phyloP scores from a whole-genome alignment of 2,113 vertebrate species.

The Pedionomus torquatus region DNA sequence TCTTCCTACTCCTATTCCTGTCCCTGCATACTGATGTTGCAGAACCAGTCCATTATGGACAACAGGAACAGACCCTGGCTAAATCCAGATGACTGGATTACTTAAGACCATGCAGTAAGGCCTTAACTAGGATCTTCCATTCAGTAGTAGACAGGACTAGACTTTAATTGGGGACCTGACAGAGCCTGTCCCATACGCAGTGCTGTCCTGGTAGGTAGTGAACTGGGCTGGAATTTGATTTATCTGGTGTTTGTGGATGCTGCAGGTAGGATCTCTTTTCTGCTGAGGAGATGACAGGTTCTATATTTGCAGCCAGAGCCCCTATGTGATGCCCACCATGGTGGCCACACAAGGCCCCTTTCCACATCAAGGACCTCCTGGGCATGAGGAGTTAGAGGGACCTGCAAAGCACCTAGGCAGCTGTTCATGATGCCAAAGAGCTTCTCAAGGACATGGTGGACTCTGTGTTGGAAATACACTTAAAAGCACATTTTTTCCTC shows the following conservation, averaged over 20 bases:
- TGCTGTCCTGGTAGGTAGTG: background rate
- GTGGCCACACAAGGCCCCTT: no score
- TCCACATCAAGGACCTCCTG: background rate
- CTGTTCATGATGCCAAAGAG: background rate
- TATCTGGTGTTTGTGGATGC: background rate
- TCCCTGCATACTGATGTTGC: background rate
- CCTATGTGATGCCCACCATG: accelerated
- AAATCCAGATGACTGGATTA: background rate
- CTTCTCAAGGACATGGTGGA: background rate
- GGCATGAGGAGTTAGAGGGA: background rate
- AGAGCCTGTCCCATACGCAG: background rate
- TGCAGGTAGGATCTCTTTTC: background rate
- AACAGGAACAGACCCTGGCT: background rate
- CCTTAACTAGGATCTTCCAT: background rate
- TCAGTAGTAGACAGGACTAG: background rate
- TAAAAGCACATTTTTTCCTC: background rate
- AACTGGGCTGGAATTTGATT: background rate
- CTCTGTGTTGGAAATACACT: background rate
- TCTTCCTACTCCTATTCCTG: background rate
- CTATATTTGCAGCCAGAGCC: background rate
- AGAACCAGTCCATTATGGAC: background rate
- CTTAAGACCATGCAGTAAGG: background rate
- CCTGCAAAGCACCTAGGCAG: background rate
- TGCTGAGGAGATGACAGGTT: background rate
- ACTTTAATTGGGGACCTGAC: background rate